phyloP scores from a whole-genome alignment of 2,888 invertebrate genomes.

The Eudasyphora cyanicolor region DNA sequence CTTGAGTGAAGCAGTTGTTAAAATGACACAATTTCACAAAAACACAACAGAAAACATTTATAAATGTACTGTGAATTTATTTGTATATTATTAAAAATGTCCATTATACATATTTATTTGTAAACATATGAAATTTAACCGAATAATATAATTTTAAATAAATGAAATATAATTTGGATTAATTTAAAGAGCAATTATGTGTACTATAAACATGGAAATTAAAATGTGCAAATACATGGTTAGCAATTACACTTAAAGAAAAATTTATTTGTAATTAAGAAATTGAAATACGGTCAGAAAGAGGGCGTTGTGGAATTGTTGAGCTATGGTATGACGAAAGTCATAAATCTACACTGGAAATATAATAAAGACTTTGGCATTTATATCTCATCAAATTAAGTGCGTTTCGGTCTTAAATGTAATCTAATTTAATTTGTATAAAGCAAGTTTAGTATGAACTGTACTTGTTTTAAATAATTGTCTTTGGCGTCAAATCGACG shows the following conservation, averaged over 20 bases:
- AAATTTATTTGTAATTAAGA: too few species aligned
- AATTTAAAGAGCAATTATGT: constrained; percentile 51
- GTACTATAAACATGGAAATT: neutral
- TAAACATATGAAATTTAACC: constrained; percentile 32
- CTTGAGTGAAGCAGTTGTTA: neutral
- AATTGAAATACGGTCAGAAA: too few species aligned
- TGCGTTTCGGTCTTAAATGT: too few species aligned
- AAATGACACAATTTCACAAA: neutral
- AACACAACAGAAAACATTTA: neutral
- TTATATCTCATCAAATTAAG: too few species aligned
- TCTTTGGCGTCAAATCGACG: too few species aligned
- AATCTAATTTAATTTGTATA: too few species aligned
- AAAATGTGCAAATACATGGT: neutral
- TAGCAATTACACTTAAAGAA: neutral
- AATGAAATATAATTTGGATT: constrained; percentile 52
- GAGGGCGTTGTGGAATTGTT: too few species aligned
- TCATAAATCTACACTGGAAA: too few species aligned
- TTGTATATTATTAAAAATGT: neutral
- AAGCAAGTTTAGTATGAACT: too few species aligned
- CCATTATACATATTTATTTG: constrained; percentile 20
- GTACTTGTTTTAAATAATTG: too few species aligned
- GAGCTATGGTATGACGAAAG: too few species aligned
- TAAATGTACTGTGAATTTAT: neutral
- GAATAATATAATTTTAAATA: constrained; percentile 54
- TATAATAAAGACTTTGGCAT: too few species aligned